Conservation (phyloP, 1,140 invertebrate genomes). For the Rhagoletis pomonella region DNA sequence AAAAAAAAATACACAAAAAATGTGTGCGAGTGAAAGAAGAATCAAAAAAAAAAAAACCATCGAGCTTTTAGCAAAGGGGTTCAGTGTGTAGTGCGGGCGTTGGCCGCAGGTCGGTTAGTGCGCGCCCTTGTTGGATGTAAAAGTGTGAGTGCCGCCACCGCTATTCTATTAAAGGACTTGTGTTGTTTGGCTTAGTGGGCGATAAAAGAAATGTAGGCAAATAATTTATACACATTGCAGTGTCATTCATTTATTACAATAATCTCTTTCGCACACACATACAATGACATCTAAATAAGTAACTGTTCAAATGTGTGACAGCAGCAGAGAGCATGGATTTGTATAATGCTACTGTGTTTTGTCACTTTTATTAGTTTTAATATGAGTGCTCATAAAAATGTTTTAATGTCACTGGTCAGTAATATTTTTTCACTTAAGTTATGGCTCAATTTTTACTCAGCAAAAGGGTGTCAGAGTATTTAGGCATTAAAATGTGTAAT, state of each 20-base stretch:
- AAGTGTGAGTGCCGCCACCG: background rate
- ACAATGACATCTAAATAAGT: background rate
- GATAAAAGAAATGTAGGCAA: slow-evolving; percentile 26
- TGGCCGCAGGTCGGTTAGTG: background rate
- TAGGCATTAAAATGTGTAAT: too few relatives aligned
- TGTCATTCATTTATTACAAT: slow-evolving; percentile 38
- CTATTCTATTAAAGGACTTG: background rate
- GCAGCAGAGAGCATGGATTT: background rate
- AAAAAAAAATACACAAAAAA: background rate
- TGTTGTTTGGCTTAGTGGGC: slow-evolving; percentile 14
- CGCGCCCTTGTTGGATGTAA: background rate
- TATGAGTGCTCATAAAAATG: background rate
- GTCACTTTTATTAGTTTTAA: background rate
- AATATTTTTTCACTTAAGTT: background rate
- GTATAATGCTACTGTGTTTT: background rate
- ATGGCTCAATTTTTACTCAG: too few relatives aligned
- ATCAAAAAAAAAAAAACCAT: background rate
- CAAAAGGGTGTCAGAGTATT: too few relatives aligned
- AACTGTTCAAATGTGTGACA: background rate
- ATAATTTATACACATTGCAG: slow-evolving; percentile 29
- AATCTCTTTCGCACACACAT: background rate
- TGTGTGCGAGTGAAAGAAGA: background rate
- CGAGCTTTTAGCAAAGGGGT: background rate
- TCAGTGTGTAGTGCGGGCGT: background rate
- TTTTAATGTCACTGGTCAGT: background rate